Evolutionary conservation across 2,888 invertebrate species (phyloP), one percentile per base, ranked within the genome.

Genomic region (Tanypteryx hageni): DNA sequence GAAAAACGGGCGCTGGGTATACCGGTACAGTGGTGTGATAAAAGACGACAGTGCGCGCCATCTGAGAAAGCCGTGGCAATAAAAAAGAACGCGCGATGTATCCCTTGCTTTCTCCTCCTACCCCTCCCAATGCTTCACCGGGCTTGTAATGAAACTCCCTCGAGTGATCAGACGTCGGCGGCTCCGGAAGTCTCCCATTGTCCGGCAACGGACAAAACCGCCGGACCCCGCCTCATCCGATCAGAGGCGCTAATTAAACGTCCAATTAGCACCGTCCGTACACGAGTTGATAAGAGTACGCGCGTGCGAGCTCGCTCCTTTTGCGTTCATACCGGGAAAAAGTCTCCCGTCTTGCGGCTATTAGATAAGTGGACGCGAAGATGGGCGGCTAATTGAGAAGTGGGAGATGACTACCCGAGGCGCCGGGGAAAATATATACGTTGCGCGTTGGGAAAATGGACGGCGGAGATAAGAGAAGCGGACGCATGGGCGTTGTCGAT

Each of bases 181-280:
- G 18, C 68, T 22, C n/a, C 68, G 68, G 22, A 22, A n/a, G 16
- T 10, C 10, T 22, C 22, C 76, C 76, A 76, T 76, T 76, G 76
- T 76, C 16, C 22, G 11, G 22, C 76, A 8, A 44, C 44, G 44
- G 44, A 27, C 9, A 22, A 76, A 27, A 76, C 76, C 22, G 27
- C 76, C 68, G 22, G 68, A 27, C 44, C 5, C 44, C 3, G 44
- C 22, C 22, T 22, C 76, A 76, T 13, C 76, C 76, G 27, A 76
- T 76, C 76, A 3, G 76, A 22, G 76, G 22, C 76, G 76, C 76
- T 76, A 76, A 76, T 27, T 27, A 76, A 22, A 10, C 76, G 16
- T 76, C 76, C 76, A 76, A 76, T 76, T 76, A 76, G 22, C 76
- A 76, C 76, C 76, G 27, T 27, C 76, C 14, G 76, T 76, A 76